Percentiles rank a stretch among this genome's conserved stretches.
phyloP scores from a whole-genome alignment of 2,888 invertebrate species.

The Philaethria dido region DNA sequence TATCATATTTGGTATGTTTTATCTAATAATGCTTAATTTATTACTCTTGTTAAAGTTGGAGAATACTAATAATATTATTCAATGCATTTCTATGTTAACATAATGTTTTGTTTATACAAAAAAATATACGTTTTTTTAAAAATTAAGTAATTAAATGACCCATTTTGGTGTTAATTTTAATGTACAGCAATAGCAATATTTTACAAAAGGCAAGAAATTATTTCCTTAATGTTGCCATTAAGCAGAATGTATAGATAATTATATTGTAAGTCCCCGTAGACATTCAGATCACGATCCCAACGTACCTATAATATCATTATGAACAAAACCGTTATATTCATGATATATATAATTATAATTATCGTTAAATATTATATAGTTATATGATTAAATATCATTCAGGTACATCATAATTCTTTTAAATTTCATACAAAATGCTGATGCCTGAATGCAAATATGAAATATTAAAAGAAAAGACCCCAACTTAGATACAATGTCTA shows the following conservation, averaged over 20 bases:
- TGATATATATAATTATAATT: conserved; percentile 4
- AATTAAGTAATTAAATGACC: neutral
- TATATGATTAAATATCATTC: neutral
- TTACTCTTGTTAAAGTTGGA: neutral
- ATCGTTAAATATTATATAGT: neutral
- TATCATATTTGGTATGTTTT: too few species aligned
- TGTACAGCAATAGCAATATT: conserved; percentile 57
- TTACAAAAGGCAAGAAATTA: conserved; percentile 61
- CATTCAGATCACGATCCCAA: conserved; percentile 54
- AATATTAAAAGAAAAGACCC: neutral
- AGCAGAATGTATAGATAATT: conserved; percentile 76
- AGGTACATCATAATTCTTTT: neutral
- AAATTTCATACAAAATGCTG: neutral
- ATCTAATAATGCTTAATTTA: too few species aligned
- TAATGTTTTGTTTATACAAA: neutral
- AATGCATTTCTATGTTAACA: neutral
- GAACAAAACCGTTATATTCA: conserved; percentile 17
- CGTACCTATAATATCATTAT: conserved; percentile 28
- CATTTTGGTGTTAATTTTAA: conserved; percentile 2
- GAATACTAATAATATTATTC: neutral
- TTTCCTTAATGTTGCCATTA: conserved; percentile 76
- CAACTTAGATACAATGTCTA: neutral
- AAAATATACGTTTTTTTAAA: neutral
- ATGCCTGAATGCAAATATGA: neutral
- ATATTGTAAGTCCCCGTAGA: conserved; percentile 62